A percentile compares a stretch with the other conserved stretches of the same genome.
These are phyloP conservation scores for Mesopsocus fuscifrons DNA, from an alignment of 2,888 invertebrate species.

Conservation along the genomic window DNA sequence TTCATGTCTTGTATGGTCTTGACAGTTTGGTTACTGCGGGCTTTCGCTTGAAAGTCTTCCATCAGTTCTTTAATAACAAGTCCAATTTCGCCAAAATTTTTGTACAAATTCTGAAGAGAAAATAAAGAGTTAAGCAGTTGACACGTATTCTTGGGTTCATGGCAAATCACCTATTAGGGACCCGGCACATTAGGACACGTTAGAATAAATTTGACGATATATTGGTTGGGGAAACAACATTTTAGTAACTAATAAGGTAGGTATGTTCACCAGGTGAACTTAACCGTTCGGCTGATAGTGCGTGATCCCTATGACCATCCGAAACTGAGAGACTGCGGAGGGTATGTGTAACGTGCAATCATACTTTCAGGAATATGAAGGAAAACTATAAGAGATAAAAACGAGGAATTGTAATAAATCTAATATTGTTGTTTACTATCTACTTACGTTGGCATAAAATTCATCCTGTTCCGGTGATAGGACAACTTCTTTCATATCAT, in stretches of 20 bases:
- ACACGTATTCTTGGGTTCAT: no score
- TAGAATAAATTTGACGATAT: slow-evolving; percentile 10
- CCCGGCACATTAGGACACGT: no score
- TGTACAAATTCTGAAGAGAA: slow-evolving; percentile 57
- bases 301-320: no score
- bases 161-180: no score
- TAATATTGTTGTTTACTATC: no score
- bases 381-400: no score
- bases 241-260: not conserved
- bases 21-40: slow-evolving; percentile 89
- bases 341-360: no score
- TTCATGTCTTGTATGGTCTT: slow-evolving; percentile 99
- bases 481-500: slow-evolving; percentile 84
- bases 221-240: slow-evolving; percentile 10
- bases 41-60: slow-evolving; percentile 93
- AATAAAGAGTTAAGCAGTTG: slow-evolving; percentile 10
- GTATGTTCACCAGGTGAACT: no score
- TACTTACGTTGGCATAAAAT: slow-evolving; percentile 71
- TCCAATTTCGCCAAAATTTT: slow-evolving; percentile 97
- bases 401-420: no score
- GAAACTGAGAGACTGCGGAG: no score
- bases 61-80: slow-evolving; percentile 90
- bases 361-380: no score
- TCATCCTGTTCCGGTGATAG: slow-evolving; percentile 90
- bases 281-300: no score